Base-by-base conservation (phyloP, 1,140 invertebrate genomes). In the Zaprionus africanus region DNA sequence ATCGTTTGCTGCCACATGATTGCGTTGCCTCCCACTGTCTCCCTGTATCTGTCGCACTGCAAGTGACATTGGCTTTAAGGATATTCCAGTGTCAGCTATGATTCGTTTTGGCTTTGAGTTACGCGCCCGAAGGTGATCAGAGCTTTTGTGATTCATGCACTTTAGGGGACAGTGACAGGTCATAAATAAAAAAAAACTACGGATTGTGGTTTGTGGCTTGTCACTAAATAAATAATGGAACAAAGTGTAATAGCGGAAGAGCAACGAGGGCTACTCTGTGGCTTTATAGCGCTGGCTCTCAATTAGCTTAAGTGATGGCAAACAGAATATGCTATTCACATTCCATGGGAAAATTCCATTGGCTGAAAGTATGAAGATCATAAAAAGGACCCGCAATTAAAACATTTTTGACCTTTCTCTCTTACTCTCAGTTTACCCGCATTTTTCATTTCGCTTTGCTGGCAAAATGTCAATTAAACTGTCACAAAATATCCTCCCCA, bases 391-490 rank as follows among this genome's bases (percentile, higher is more conserved):
- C 19, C 41, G 38, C 38, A 60, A 60, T 60, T 60, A 22, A 46
- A 43, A 41, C 26, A 28, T 31, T 49, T 49, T 62, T 49, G 24
- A 9, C n/a, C 24, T 62, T 31, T 31, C 4, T 12, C 5, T 1
- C 1, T 53, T 19, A 34, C 12, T 19, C 15, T 34, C 9, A 7
- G 26, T 56, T 34, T 34, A 34, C 5, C 26, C 7, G 9, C 26
- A 49, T 28, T 53, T 63, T 51, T 53, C 15, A 38, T 64, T 54
- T 11, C 13, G 53, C 31, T 54, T 54, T 15, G 1, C 34, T 41
- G 46, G 31, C 17, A 61, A 49, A 61, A 46, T 63, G 49, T 26
- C 24, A 41, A 28, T 57, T 43, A 34, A 69, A 69, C 49, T 54
- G 9, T 53, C 12, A 1, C 24, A 22, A 31, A 22, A 24, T 19